phyloP scores from a whole-genome alignment of 2,888 invertebrate species.

The Omphaloscelis lunosa region DNA sequence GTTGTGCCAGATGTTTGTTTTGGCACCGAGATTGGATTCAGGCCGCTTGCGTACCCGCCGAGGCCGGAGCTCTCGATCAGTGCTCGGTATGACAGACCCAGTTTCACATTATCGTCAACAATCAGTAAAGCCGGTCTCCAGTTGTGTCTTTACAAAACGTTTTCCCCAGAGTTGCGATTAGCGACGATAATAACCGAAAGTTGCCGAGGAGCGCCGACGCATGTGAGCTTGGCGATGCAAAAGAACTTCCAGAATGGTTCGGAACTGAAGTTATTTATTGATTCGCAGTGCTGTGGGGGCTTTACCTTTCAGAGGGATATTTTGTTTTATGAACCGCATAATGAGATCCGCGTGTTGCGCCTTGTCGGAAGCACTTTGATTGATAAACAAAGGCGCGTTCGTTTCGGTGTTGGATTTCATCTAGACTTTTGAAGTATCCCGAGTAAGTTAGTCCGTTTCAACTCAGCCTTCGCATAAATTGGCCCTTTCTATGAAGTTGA shows the following conservation, averaged over 20 bases:
- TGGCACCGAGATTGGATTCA: slow-evolving; percentile 82
- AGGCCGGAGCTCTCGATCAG: slow-evolving; percentile 82
- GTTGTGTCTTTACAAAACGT: slow-evolving; percentile 83
- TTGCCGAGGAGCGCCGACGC: slow-evolving; percentile 73
- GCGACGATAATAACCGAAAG: slow-evolving; percentile 83
- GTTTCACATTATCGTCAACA: slow-evolving; percentile 81
- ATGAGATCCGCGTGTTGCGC: slow-evolving; percentile 81
- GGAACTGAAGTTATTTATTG: slow-evolving; percentile 86
- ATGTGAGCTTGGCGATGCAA: slow-evolving; percentile 82
- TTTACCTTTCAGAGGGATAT: slow-evolving; percentile 85
- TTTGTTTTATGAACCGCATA: slow-evolving; percentile 80
- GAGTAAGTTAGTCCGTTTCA: slow-evolving; percentile 43
- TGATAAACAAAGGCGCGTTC: slow-evolving; percentile 82
- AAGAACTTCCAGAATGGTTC: slow-evolving; percentile 82
- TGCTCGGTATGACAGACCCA: slow-evolving; percentile 79
- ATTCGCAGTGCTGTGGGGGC: slow-evolving; percentile 85
- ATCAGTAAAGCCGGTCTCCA: slow-evolving; percentile 82
- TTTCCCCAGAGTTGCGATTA: slow-evolving; percentile 81
- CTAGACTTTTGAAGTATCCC: slow-evolving; percentile 81
- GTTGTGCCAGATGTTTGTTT: slow-evolving; percentile 79
- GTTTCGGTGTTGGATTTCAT: slow-evolving; percentile 85
- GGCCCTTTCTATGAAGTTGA: slow-evolving; percentile 57
- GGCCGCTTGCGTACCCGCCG: slow-evolving; percentile 77
- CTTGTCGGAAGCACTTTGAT: slow-evolving; percentile 83
- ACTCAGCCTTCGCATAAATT: slow-evolving; percentile 59